Evolutionary conservation across 2,888 invertebrate species (phyloP).

Genomic region (Drosophila stalkeri): DNA sequence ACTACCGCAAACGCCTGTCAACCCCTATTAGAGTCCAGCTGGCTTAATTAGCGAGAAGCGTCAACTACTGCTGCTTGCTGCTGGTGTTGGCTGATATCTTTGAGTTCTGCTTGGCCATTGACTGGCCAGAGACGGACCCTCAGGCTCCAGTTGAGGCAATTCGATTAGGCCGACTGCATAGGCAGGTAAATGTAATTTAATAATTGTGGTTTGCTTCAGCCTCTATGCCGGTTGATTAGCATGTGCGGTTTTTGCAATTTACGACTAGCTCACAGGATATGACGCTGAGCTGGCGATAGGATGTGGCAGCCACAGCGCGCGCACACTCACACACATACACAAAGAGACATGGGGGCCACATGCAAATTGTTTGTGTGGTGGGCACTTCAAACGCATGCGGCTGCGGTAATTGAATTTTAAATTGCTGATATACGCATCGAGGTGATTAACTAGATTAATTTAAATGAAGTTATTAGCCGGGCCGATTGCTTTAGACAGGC

Average conservation of each 20-base stretch:
- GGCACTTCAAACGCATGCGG: constrained; percentile 58
- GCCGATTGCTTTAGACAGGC: constrained; percentile 57
- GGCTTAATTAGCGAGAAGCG: constrained; percentile 56
- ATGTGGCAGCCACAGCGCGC: constrained; percentile 41
- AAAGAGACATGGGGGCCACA: constrained; percentile 12
- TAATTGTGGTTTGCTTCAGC: constrained; percentile 69
- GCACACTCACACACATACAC: background rate
- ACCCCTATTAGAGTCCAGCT: constrained; percentile 50
- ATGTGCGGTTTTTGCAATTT: constrained; percentile 77
- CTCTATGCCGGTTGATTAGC: constrained; percentile 68
- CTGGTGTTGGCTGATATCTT: constrained; percentile 46
- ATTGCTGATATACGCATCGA: constrained; percentile 59
- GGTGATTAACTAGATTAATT: constrained; percentile 64
- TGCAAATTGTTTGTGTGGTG: constrained; percentile 61
- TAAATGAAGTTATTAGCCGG: constrained; percentile 73
- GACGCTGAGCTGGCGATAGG: constrained; percentile 59
- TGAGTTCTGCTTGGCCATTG: constrained; percentile 24
- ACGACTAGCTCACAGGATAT: constrained; percentile 67
- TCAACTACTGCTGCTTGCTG: constrained; percentile 32
- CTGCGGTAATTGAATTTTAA: constrained; percentile 73
- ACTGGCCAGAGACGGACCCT: constrained; percentile 20
- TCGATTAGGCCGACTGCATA: constrained; percentile 57
- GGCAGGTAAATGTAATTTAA: constrained; percentile 72
- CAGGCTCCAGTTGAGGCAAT: constrained; percentile 36
- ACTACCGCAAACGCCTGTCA: constrained; percentile 56